Percentiles rank a stretch among this genome's conserved stretches.
Evolutionary conservation across 2,888 invertebrate genomes (phyloP).

Genomic region (Aleiodes leptofemur): DNA sequence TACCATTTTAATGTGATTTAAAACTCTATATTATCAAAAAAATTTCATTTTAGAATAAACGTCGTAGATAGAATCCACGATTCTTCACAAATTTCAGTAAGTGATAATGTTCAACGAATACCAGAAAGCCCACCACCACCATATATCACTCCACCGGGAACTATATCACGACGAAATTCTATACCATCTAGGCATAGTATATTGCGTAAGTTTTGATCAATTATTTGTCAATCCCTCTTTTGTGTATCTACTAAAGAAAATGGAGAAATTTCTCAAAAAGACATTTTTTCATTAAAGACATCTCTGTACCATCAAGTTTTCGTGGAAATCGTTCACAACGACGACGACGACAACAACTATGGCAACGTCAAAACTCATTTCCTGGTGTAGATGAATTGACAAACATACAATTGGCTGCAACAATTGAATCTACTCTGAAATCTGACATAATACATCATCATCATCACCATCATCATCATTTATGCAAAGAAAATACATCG

Average conservation of each 20-base stretch:
- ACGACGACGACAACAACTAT: constrained; percentile 20
- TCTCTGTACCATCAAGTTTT: constrained; percentile 42
- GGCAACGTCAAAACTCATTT: constrained; percentile 60
- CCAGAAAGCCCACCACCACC: constrained; percentile 73
- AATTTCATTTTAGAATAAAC: constrained; percentile 48
- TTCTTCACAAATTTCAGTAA: constrained; percentile 45
- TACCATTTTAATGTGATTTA: too few species aligned
- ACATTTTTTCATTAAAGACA: constrained; percentile 21
- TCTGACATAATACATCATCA: constrained; percentile 56
- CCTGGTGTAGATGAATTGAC: constrained; percentile 48
- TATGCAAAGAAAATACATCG: constrained; percentile 56
- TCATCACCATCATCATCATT: constrained; percentile 25
- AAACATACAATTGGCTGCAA: constrained; percentile 47
- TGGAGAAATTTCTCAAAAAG: too few species aligned
- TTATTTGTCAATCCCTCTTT: not conserved
- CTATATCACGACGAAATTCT: constrained; percentile 51
- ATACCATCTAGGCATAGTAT: constrained; percentile 45
- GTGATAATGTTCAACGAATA: constrained; percentile 40
- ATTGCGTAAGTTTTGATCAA: constrained; percentile 42
- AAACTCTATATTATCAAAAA: too few species aligned
- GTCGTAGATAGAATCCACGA: constrained; percentile 51
- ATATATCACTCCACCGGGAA: constrained; percentile 69
- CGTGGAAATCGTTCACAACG: constrained; percentile 53
- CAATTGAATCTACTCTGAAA: constrained; percentile 58
- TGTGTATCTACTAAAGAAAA: too few species aligned